Evolutionary conservation across 2,113 vertebrate species (phyloP).

Genomic region (Alexandromys fortis): DNA sequence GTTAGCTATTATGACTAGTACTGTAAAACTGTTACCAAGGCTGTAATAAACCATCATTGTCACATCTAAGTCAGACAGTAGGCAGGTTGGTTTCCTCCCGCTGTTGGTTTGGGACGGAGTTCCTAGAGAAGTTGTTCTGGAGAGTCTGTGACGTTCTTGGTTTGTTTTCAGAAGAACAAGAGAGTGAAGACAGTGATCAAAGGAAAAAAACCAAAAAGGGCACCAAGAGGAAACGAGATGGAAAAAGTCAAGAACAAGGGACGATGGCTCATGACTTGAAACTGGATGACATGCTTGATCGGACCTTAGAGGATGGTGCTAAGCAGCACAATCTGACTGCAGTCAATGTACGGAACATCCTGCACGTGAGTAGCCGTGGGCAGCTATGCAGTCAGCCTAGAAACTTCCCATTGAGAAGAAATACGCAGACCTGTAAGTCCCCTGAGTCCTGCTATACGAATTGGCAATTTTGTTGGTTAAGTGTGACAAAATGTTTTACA

Average conservation of each 20-base stretch:
- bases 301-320: constrained; percentile 93
- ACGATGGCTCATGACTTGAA: constrained; percentile 86
- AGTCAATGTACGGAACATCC: constrained; percentile 93
- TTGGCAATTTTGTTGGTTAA: background rate
- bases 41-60: background rate
- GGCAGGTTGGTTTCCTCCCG: background rate
- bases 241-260: constrained; percentile 69
- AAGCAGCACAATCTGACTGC: constrained; percentile 94
- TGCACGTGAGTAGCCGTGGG: constrained; percentile 90
- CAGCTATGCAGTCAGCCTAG: accelerated
- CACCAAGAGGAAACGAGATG: constrained; percentile 83
- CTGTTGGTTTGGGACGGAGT: background rate
- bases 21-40: background rate
- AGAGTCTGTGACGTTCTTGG: constrained; percentile 37
- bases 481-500: background rate
- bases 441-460: background rate
- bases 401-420: background rate
- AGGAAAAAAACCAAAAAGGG: constrained; percentile 84
- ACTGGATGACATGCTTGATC: constrained; percentile 91
- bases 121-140: background rate
- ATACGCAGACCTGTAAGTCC: background rate
- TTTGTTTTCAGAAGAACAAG: constrained; percentile 84
- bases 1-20: background rate
- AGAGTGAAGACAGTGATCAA: constrained; percentile 82
- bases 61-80: background rate